These are phyloP conservation scores for Diaphora mendica DNA, from an alignment of 2,888 invertebrate genomes.

Conservation along the genomic window DNA sequence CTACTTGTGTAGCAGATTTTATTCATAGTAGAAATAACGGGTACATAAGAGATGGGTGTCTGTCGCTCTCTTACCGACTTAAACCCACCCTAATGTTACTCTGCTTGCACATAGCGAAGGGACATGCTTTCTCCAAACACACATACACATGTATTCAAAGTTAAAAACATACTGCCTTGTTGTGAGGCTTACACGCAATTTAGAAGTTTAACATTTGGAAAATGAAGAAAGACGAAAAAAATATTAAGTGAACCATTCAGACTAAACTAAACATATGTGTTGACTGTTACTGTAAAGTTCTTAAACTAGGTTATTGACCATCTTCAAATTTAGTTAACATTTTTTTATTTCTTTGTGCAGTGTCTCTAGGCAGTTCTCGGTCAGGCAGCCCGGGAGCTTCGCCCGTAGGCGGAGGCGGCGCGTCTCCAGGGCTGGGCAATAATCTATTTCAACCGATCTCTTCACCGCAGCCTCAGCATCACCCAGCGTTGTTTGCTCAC, in stretches of 20 bases:
- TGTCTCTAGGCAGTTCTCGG: conserved; percentile 96
- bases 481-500: conserved; percentile 56
- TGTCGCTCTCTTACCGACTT: no score
- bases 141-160: no score
- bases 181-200: no score
- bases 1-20: neutral
- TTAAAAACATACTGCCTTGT: no score
- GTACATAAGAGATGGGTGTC: no score
- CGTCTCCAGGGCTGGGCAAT: conserved; percentile 93
- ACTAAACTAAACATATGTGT: neutral
- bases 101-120: no score
- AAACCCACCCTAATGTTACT: no score
- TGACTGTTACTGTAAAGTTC: neutral
- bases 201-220: no score
- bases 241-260: no score
- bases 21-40: no score
- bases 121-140: no score
- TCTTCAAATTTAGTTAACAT: neutral
- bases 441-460: conserved; percentile 97
- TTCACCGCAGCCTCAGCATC: conserved; percentile 87
- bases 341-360: conserved; percentile 74
- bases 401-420: conserved; percentile 95
- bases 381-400: conserved; percentile 97
- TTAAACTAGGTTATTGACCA: neutral
- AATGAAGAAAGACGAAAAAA: no score